A percentile compares a stretch with the other conserved stretches of the same genome.
Evolutionary conservation across 2,797 vertebrate species (phyloP).

Genomic region (Choloepus didactylus): DNA sequence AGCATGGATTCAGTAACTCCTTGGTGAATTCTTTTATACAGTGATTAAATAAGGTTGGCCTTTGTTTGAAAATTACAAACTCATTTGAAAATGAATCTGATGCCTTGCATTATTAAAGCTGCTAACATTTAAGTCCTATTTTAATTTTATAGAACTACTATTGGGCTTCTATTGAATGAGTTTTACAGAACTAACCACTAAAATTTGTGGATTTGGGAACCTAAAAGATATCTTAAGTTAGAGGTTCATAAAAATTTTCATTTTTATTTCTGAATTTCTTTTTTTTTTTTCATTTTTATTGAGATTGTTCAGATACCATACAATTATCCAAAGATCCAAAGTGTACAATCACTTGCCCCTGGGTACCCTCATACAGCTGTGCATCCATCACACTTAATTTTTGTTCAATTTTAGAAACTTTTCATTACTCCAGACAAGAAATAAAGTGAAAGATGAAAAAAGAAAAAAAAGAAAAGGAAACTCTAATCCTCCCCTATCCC

Average conservation of each 20-base stretch:
- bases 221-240: conserved; percentile 26
- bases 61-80: conserved; percentile 74
- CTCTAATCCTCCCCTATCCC: too few species aligned
- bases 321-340: too few species aligned
- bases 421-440: too few species aligned
- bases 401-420: too few species aligned
- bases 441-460: too few species aligned
- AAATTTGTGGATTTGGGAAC: conserved; percentile 29
- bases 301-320: too few species aligned
- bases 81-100: conserved; percentile 65
- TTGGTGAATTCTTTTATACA: conserved; percentile 44
- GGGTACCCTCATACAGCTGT: too few species aligned
- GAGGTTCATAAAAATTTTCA: conserved; percentile 2
- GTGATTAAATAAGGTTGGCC: conserved; percentile 42
- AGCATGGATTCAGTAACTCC: not conserved
- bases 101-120: conserved; percentile 62
- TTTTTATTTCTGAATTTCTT: not conserved
- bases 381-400: too few species aligned
- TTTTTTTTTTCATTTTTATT: too few species aligned
- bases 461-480: too few species aligned
- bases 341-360: too few species aligned
- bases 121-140: conserved; percentile 41
- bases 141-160: conserved; percentile 40
- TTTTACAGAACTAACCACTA: conserved; percentile 37
- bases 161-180: conserved; percentile 33